phyloP scores from a whole-genome alignment of 2,113 vertebrate genomes.

The Bubo scandiacus region DNA sequence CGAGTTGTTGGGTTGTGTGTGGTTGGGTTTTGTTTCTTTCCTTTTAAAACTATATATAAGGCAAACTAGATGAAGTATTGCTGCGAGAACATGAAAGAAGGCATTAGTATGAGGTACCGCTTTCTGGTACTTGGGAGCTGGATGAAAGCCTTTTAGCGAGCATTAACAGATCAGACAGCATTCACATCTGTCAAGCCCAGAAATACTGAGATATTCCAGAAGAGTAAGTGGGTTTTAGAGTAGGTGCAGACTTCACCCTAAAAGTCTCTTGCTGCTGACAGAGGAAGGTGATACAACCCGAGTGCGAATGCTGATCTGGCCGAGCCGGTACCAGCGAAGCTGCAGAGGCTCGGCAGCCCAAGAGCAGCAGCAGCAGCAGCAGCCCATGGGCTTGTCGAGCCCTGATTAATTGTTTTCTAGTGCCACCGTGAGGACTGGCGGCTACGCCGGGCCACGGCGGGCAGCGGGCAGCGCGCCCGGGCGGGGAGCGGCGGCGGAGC shows the following conservation, averaged over 20 bases:
- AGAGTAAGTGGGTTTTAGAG: accelerated
- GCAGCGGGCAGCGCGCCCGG: too few species aligned
- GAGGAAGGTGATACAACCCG: accelerated
- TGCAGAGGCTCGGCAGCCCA: neutral
- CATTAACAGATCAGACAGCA: neutral
- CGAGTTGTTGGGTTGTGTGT: neutral
- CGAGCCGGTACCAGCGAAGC: accelerated
- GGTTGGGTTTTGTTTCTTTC: accelerated
- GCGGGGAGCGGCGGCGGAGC: neutral
- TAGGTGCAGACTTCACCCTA: neutral
- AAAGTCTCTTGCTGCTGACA: accelerated
- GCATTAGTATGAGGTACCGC: neutral
- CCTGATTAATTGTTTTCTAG: conserved; percentile 39
- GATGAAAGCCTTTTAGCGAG: neutral
- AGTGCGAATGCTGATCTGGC: accelerated
- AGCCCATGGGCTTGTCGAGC: neutral
- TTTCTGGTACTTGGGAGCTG: neutral
- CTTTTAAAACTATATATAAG: neutral
- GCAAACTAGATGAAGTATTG: neutral
- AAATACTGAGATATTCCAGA: neutral
- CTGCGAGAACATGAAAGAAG: neutral
- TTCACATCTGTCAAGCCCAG: neutral
- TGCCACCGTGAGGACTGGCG: conserved; percentile 51
- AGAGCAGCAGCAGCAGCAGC: neutral
- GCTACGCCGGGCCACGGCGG: neutral